Evolutionary conservation across 2,797 vertebrate genomes (phyloP), one percentile per base, ranked within the genome.

Genomic region (Schizopygopsis pylzovi): DNA sequence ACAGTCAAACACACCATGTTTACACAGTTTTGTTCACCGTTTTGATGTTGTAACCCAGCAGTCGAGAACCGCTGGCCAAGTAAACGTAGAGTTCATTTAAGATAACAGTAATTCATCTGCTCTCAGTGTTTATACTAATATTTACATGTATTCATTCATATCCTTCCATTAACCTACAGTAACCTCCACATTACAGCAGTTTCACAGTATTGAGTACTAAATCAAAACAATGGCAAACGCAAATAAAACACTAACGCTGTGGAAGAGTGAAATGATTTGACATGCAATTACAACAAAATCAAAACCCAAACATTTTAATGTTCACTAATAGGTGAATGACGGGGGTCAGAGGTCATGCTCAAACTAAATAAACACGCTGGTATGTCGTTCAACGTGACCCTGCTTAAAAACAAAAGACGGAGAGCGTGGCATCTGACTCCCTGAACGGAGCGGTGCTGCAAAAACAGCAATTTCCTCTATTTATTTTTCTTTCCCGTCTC

Each of bases 381-480:
- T 86, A 86, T 92, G 92, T 92, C 84, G 81, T 87, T 90, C 1
- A 0, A 82, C 84, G 79, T 80, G 82, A 89, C 84, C 87, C 41
- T 70, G 37, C 54, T 54, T 15, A 33, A 18, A 92, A 85, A 89
- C 90, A 88, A 87, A 78, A 85, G 83, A 89, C 87, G 77, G 87
- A 89, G 87, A 89, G 89, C 67, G 81, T 92, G 91, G 93, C 86
- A 93, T 92, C 90, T 92, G 65, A 68, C 71, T 68, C 90, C 87
- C 89, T 91, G 92, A 88, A 65, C 68, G 85, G 90, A 91, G 89
- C 89, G 90, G 87, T 88, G 89, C 89, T 94, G 89, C 84, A 88
- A 94, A 94, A 96, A 92, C 91, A 94, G 89, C 87, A 91, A 92
- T 94, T 95, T 95, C 93, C 94, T 93, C 91, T 91, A 92, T 93